phyloP scores from a whole-genome alignment of 2,797 vertebrate genomes.

The Coreius guichenoti region DNA sequence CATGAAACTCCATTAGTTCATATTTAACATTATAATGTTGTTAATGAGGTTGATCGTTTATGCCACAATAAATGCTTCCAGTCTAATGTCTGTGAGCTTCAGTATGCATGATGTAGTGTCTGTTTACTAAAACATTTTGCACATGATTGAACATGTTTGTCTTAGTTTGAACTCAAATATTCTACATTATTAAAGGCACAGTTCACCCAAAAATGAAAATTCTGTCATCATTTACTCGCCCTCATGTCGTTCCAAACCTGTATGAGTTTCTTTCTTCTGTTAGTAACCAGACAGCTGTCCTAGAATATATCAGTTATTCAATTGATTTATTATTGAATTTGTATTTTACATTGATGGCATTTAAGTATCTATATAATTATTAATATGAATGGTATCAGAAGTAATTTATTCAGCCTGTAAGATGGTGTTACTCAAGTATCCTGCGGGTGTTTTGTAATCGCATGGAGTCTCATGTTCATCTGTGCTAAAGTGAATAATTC shows the following conservation, averaged over 20 bases:
- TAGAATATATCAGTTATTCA: too few relatives aligned
- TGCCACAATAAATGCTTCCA: neutral
- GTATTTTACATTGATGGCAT: too few relatives aligned
- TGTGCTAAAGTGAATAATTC: constrained; percentile 2
- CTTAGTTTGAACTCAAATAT: neutral
- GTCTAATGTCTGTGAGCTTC: neutral
- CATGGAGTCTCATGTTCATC: neutral
- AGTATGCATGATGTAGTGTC: too few relatives aligned
- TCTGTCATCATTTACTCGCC: too few relatives aligned
- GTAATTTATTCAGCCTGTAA: neutral
- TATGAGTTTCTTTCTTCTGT: too few relatives aligned
- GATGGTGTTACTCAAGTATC: neutral
- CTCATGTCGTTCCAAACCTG: too few relatives aligned
- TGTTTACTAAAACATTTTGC: neutral
- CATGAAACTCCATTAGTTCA: neutral
- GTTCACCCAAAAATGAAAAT: too few relatives aligned
- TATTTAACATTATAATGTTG: neutral
- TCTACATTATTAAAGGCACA: neutral
- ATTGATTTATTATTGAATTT: too few relatives aligned
- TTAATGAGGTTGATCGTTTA: neutral
- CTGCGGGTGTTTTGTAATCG: neutral
- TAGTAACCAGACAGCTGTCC: too few relatives aligned
- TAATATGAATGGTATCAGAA: neutral
- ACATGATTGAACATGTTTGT: neutral
- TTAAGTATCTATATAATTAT: too few relatives aligned